phyloP scores from a whole-genome alignment of 1,140 invertebrate genomes.

The Papilio glaucus region DNA sequence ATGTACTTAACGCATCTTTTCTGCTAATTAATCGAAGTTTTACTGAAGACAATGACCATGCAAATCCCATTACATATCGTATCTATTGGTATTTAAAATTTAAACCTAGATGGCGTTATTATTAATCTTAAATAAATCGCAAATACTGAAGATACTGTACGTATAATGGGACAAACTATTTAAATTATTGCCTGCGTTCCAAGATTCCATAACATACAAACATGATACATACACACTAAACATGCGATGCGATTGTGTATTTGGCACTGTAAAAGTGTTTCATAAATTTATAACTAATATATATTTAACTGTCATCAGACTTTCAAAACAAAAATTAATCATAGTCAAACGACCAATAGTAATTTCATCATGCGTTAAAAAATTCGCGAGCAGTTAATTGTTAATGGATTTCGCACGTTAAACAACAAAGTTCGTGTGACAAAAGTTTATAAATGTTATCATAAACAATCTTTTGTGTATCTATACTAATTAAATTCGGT shows the following conservation, averaged over 20 bases:
- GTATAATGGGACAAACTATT: too few species aligned
- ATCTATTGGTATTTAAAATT: too few species aligned
- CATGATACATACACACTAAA: too few species aligned
- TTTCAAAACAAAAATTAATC: neutral
- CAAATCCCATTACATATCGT: too few species aligned
- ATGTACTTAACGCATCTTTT: neutral
- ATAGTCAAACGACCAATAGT: neutral
- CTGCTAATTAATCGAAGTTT: neutral
- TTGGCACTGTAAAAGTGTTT: too few species aligned
- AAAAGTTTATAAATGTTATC: constrained; percentile 4
- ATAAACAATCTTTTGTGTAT: constrained; percentile 8
- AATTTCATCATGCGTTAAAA: neutral
- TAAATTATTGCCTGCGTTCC: too few species aligned
- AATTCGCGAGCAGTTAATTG: constrained; percentile 1
- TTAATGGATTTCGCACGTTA: neutral
- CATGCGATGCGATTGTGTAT: too few species aligned
- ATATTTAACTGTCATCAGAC: neutral
- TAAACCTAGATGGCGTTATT: too few species aligned
- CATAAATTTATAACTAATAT: too few species aligned
- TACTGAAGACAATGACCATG: neutral
- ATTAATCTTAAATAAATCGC: too few species aligned
- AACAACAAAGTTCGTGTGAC: constrained; percentile 21
- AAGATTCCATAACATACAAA: too few species aligned
- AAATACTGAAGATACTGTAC: too few species aligned
- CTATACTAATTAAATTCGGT: constrained; percentile 17